Evolutionary conservation across 2,797 vertebrate genomes (phyloP).

Genomic region (Orientallactaga sibirica): DNA sequence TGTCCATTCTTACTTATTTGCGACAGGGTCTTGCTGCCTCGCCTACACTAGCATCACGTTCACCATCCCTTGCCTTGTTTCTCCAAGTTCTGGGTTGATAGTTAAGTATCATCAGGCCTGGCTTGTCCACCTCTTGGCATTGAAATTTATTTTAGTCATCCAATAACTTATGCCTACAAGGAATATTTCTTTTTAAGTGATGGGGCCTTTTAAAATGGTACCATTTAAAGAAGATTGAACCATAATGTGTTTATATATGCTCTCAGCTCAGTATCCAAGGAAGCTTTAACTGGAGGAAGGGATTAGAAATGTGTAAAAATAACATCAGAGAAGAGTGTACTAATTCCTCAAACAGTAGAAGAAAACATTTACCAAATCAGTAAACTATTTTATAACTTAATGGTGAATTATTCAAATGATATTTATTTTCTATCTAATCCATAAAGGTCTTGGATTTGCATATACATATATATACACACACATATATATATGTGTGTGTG

Average conservation of each 20-base stretch:
- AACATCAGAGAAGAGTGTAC: neutral
- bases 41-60: neutral
- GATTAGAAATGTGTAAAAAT: neutral
- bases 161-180: neutral
- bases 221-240: neutral
- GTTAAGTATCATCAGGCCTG: neutral
- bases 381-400: neutral
- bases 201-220: neutral
- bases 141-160: constrained; percentile 15
- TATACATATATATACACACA: too few species aligned
- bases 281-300: neutral
- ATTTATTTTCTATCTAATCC: neutral
- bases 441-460: neutral
- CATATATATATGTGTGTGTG: too few species aligned
- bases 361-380: neutral
- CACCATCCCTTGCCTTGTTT: neutral
- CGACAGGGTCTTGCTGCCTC: neutral
- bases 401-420: neutral
- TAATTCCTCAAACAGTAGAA: neutral
- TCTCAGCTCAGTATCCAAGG: neutral
- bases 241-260: neutral
- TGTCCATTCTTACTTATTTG: neutral
- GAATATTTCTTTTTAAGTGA: neutral
- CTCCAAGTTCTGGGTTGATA: neutral
- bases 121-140: neutral